phyloP scores from a whole-genome alignment of 2,888 invertebrate species.

The Drosophila monieri region DNA sequence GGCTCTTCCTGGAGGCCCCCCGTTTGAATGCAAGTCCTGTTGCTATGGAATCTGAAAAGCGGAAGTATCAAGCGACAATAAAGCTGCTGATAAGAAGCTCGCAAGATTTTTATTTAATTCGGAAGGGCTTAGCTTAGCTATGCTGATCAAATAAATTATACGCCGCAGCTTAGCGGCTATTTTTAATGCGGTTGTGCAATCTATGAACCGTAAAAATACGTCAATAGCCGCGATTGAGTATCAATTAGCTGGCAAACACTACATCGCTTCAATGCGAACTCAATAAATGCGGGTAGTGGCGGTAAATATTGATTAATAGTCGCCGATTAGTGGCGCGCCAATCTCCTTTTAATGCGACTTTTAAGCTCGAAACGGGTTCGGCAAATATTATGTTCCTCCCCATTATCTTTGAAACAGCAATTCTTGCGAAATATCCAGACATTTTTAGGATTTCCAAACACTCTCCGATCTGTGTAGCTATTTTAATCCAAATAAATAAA shows the following conservation, averaged over 20 bases:
- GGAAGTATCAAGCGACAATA: conserved; percentile 3
- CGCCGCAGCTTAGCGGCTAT: background rate
- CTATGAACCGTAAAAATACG: conserved; percentile 18
- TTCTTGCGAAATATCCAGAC: background rate
- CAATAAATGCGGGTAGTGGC: conserved; percentile 5
- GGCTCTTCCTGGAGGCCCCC: conserved; percentile 7
- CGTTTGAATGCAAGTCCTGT: background rate
- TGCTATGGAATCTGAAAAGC: conserved; percentile 4
- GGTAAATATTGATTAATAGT: conserved; percentile 12
- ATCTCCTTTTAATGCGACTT: background rate
- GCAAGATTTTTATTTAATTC: background rate
- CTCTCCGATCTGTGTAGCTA: background rate
- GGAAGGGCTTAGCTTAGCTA: too few species aligned
- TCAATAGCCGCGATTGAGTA: conserved; percentile 20
- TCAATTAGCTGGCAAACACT: conserved; percentile 14
- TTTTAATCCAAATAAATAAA: conserved; percentile 6
- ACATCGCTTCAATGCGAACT: conserved; percentile 3
- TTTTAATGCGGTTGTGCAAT: background rate
- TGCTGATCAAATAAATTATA: too few species aligned
- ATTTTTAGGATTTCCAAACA: background rate
- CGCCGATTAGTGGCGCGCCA: conserved; percentile 3
- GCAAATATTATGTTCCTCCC: background rate
- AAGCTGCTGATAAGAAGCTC: background rate
- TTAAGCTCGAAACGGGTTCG: background rate
- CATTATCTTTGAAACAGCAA: background rate